Percentiles rank a stretch among this genome's conserved stretches.
Evolutionary conservation across 2,797 vertebrate species (phyloP).

Genomic region (Neopelma chrysocephalum): DNA sequence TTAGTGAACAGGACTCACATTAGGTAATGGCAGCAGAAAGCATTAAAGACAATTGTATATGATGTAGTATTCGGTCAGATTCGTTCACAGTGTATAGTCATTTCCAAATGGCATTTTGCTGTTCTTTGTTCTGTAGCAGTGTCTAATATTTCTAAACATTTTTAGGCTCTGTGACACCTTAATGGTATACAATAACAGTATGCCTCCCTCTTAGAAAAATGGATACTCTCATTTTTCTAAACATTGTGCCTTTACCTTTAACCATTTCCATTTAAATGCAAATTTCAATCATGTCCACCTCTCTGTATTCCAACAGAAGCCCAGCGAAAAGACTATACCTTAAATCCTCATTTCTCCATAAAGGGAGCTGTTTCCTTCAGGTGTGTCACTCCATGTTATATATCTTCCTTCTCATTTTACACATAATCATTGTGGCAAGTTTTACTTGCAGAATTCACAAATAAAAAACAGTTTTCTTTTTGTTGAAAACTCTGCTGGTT

Average conservation of each 20-base stretch:
- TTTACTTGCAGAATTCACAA: conserved; percentile 27
- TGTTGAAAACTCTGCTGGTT: neutral
- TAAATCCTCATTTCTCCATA: conserved; percentile 66
- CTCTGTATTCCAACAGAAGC: conserved; percentile 65
- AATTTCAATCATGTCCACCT: conserved; percentile 81
- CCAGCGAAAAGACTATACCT: conserved; percentile 58
- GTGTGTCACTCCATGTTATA: conserved; percentile 33
- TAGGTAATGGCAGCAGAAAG: conserved; percentile 58
- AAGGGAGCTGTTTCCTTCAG: conserved; percentile 37
- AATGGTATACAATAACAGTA: conserved; percentile 78
- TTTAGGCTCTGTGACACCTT: conserved; percentile 77
- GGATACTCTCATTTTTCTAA: conserved; percentile 82
- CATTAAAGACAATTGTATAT: conserved; percentile 64
- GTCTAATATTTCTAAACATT: conserved; percentile 80
- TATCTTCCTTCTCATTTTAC: conserved; percentile 34
- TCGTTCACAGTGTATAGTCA: conserved; percentile 55
- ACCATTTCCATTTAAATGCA: conserved; percentile 83
- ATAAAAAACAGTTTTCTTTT: neutral
- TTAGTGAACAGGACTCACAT: conserved; percentile 58
- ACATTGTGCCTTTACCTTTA: conserved; percentile 77
- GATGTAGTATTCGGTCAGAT: conserved; percentile 57
- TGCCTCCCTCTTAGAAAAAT: conserved; percentile 78
- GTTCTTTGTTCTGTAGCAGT: conserved; percentile 56
- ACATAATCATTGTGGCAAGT: neutral
- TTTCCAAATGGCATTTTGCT: conserved; percentile 71